Base-by-base conservation (phyloP, 1,140 invertebrate genomes). In the Doryteuthis pealeii region DNA sequence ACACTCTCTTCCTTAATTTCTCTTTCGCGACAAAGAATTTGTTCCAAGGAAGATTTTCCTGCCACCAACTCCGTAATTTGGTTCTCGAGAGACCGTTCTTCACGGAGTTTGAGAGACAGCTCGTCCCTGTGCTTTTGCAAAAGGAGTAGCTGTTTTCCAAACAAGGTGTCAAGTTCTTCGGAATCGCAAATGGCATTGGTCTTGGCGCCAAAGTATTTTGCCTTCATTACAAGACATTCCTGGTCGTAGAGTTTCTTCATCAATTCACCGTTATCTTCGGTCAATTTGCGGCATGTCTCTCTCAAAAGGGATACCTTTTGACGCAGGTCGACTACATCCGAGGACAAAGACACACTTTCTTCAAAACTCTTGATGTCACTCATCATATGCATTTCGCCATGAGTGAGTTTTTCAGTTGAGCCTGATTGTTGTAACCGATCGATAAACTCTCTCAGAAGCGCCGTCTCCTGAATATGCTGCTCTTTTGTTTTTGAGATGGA, bases 41-140 rank as follows among this genome's bases (percentile, higher is more conserved):
- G 78, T 66, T 84, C 80, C 15, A 82, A 28, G 58, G 79, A 71
- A n/a, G 67, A 70, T 58, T 80, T 80, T 62, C 80, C 79, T 28
- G 76, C 77, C 1, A 84, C n/a, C 15, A 72, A 72, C 32, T 77
- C 72, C 14, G 79, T 66, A 5, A 84, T 49, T 26, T 69, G 62
- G 5, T 49, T 71, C 31, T 82, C 77, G 73, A 80, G 74, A 1
- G 35, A 49, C 43, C 77, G 73, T 35, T 72, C 70, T 4, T 81
- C 80, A 31, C 80, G 74, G 18, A 86, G 67, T 72, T 81, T 80
- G 12, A 78, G 74, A 12, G 83, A 35, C 18, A 86, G 76, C 43
- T 85, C 81, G 75, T 83, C 78, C 66, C 84, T 76, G 58, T 86
- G 84, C 40, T 80, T 82, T 65, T 84, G 85, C 67, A 86, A 67